Percentiles rank a stretch among this genome's conserved stretches.
Evolutionary conservation across 2,797 vertebrate species (phyloP).

Genomic region (Luscinia luscinia): DNA sequence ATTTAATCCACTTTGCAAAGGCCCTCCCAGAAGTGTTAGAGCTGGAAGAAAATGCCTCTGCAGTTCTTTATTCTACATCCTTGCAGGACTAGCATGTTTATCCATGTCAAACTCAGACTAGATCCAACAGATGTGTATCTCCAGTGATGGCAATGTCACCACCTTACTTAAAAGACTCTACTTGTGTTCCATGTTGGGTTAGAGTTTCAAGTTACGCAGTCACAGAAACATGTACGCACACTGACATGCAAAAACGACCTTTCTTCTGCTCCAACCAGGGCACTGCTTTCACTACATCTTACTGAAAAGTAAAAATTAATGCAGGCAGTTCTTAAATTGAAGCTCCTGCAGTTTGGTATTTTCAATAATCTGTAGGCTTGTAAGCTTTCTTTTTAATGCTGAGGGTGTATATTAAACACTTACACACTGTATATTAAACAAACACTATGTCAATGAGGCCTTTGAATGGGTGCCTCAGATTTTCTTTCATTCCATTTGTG

Average conservation of each 20-base stretch:
- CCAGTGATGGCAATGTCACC: neutral
- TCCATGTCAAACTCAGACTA: neutral
- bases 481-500: neutral
- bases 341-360: neutral
- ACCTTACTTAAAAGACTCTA: neutral
- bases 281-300: neutral
- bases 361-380: neutral
- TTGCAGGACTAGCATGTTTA: neutral
- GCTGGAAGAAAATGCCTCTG: neutral
- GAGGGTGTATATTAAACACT: neutral
- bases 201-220: neutral
- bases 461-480: neutral
- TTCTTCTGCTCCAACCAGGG: neutral
- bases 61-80: neutral
- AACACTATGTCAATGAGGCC: neutral
- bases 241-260: neutral
- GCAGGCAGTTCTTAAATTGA: neutral
- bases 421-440: neutral
- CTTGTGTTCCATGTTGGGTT: neutral
- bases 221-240: neutral
- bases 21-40: neutral
- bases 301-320: neutral
- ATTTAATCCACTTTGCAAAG: neutral
- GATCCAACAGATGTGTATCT: neutral
- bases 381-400: neutral